Evolutionary conservation across 2,888 invertebrate species (phyloP).

Genomic region (Eupeodes latifasciatus): DNA sequence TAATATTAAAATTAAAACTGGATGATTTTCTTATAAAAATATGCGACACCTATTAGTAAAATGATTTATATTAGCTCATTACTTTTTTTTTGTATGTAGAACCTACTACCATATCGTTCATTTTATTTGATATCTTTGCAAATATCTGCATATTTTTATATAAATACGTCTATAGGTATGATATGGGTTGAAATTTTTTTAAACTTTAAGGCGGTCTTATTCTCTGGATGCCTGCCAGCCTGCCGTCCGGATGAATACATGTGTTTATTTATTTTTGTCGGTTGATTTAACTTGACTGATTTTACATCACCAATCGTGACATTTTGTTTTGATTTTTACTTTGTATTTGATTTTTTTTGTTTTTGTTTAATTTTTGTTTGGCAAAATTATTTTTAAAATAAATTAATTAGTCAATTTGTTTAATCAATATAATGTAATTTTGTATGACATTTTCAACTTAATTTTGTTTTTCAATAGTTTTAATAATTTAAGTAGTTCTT

Average conservation of each 20-base stretch:
- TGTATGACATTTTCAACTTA: neutral
- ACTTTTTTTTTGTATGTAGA: constrained; percentile 1
- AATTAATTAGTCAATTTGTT: neutral
- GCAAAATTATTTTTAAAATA: neutral
- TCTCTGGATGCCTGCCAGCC: constrained; percentile 70
- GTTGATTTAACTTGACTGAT: constrained; percentile 75
- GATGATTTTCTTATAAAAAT: constrained; percentile 19
- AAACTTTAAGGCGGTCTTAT: constrained; percentile 50
- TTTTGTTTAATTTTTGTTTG: constrained; percentile 4
- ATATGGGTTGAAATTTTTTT: constrained; percentile 33
- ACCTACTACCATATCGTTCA: neutral
- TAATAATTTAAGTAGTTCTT: no score
- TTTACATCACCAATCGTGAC: constrained; percentile 70
- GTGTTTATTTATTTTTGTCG: constrained; percentile 73
- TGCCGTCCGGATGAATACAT: constrained; percentile 64
- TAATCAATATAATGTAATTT: neutral
- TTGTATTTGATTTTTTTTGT: constrained; percentile 7
- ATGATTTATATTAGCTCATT: constrained; percentile 37
- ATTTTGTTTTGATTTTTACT: constrained; percentile 63
- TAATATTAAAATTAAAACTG: neutral
- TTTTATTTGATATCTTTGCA: neutral
- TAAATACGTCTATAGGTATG: no score
- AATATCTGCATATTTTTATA: neutral
- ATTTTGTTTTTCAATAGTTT: no score
- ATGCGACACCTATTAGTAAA: constrained; percentile 43